These are phyloP conservation scores for Callinectes sapidus DNA, from an alignment of 2,888 invertebrate genomes.

Conservation along the genomic window DNA sequence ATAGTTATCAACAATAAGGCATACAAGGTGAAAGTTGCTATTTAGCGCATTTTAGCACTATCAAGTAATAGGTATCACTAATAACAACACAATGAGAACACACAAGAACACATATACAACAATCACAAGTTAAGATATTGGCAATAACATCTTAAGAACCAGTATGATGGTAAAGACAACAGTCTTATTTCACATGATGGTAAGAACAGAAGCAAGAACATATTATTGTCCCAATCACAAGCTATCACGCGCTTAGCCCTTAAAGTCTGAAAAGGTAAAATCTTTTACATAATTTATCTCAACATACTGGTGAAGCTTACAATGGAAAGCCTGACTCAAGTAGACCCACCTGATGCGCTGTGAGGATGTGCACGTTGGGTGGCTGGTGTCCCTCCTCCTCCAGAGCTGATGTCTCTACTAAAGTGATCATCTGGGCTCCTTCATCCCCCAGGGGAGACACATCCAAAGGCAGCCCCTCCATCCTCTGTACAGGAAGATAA, in stretches of 20 bases:
- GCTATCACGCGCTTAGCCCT: too few species aligned
- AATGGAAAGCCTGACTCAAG: not conserved
- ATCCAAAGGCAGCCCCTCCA: conserved; percentile 67
- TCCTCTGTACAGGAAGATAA: conserved; percentile 27
- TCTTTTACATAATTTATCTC: not conserved
- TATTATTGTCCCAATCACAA: too few species aligned
- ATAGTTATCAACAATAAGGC: not conserved
- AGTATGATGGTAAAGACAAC: not conserved
- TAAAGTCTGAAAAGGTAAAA: not conserved
- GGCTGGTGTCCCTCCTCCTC: conserved; percentile 48
- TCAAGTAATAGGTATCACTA: too few species aligned
- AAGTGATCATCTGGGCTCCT: conserved; percentile 67
- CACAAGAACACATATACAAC: not conserved
- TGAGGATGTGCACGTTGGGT: conserved; percentile 61
- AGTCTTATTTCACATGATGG: not conserved
- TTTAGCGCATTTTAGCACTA: not conserved
- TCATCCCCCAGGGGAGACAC: conserved; percentile 63
- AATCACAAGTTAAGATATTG: not conserved
- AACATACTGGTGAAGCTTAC: not conserved
- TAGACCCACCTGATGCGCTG: conserved; percentile 27
- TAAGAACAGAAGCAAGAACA: not conserved
- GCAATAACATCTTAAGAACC: not conserved
- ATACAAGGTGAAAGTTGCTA: not conserved
- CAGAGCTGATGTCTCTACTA: conserved; percentile 61
- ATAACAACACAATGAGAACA: not conserved